A percentile compares a stretch with the other conserved stretches of the same genome.
phyloP scores from a whole-genome alignment of 2,797 vertebrate genomes.

The Coracias cyanogaster region DNA sequence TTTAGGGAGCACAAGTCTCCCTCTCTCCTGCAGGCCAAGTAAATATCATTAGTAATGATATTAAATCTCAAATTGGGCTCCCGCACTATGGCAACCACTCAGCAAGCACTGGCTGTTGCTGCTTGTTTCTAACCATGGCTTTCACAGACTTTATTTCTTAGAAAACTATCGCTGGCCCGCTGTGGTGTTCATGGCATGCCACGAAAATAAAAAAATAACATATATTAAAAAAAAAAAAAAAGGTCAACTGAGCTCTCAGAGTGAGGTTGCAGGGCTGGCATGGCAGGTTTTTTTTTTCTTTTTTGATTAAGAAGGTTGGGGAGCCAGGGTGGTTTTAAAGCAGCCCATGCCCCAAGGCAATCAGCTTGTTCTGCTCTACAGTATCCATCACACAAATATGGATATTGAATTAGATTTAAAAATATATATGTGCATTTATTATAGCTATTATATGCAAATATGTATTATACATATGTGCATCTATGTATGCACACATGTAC shows the following conservation, averaged over 20 bases:
- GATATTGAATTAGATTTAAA: too few relatives aligned
- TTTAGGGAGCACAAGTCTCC: slow-evolving; percentile 28
- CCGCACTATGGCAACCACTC: slow-evolving; percentile 48
- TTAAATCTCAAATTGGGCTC: slow-evolving; percentile 32
- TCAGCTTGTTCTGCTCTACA: not conserved
- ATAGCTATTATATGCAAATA: not conserved
- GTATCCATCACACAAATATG: not conserved
- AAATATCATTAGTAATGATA: slow-evolving; percentile 50
- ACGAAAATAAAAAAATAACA: not conserved
- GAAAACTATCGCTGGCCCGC: not conserved
- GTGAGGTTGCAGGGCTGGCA: not conserved
- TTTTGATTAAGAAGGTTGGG: not conserved
- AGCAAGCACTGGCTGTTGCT: slow-evolving; percentile 6
- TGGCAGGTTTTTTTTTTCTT: not conserved
- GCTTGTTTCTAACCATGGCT: slow-evolving; percentile 24
- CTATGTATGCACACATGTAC: too few relatives aligned
- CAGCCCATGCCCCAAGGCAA: not conserved
- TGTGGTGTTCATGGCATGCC: not conserved
- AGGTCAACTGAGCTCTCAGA: not conserved
- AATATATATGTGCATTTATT: not conserved
- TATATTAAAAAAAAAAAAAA: not conserved
- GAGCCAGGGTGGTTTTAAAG: not conserved
- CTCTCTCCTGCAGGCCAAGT: slow-evolving; percentile 46
- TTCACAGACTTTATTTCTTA: slow-evolving; percentile 19
- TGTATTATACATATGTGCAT: too few relatives aligned